Base-by-base conservation (phyloP, 2,888 invertebrate species). In the Fabriciana adippe region DNA sequence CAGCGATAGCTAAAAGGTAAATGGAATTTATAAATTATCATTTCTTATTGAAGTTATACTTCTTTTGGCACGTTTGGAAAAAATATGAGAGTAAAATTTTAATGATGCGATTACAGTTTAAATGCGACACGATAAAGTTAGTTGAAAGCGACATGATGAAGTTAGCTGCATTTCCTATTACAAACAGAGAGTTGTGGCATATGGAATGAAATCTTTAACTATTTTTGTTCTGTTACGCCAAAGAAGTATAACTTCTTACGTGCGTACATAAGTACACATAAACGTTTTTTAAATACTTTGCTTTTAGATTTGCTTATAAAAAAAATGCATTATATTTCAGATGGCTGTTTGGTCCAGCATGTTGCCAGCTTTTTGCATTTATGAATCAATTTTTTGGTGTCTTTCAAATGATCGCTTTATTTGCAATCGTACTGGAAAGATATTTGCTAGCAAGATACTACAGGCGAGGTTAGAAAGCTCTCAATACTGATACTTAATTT, bases 311-410 rank as follows among this genome's bases (percentile, higher is more conserved):
- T 16, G 15, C 50, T 51, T 51, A 11, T 50, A 18, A 18, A 18
- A 16, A 51, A n/a, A 51, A 41, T 41, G 35, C 35, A 41, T 11
- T 41, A 41, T 31, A 21, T 88, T 89, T 70, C 82, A 94, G 94
- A 88, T 94, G 94, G 94, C 77, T 94, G 60, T 94, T 93, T 77
- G 93, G 93, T 54, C 79, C 88, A 69, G 83, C 89, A 67, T 92
- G 93, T 79, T 94, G 94, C 79, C 92, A 93, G 77, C 80, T 93
- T 64, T 93, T 90, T 75, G 94, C 93, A 68, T 94, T 93, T 82
- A 81, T 93, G 75, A 92, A 93, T 78, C 93, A 93, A 81, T 91
- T 93, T 76, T 87, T 93, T 79, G 93, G 93, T 80, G 86, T 93
- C 71, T 92, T 93, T 79, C 93, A 93, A 89, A 92, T 93, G 84